phyloP scores from a whole-genome alignment of 2,113 vertebrate genomes.

The Heterochromis multidens region DNA sequence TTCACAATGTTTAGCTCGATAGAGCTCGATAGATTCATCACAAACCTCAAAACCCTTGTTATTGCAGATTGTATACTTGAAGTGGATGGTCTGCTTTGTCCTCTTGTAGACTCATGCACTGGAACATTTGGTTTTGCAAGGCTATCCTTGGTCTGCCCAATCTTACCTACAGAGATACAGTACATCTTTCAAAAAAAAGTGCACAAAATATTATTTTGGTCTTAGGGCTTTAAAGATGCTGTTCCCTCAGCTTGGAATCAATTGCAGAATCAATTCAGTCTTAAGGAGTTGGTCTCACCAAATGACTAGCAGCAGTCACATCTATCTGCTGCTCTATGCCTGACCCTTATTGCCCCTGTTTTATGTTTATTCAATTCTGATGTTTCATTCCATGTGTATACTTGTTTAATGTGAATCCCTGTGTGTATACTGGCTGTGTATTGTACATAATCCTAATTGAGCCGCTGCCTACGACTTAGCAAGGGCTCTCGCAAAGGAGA shows the following conservation, averaged over 20 bases:
- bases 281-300: background rate
- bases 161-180: background rate
- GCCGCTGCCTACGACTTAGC: background rate
- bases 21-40: background rate
- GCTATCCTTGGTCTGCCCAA: background rate
- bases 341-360: background rate
- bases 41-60: background rate
- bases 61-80: background rate
- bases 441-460: background rate
- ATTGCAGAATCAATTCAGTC: background rate
- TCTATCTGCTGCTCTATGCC: background rate
- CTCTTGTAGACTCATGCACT: background rate
- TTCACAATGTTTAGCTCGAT: background rate
- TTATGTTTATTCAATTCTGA: background rate
- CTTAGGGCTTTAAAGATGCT: background rate
- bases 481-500: background rate
- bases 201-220: background rate
- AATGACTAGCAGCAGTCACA: background rate
- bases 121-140: background rate
- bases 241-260: background rate
- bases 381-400: background rate
- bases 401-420: background rate
- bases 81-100: background rate
- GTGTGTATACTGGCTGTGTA: background rate
- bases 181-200: background rate